Base-by-base conservation (phyloP, 2,113 vertebrate species). In the Plectropomus leopardus region DNA sequence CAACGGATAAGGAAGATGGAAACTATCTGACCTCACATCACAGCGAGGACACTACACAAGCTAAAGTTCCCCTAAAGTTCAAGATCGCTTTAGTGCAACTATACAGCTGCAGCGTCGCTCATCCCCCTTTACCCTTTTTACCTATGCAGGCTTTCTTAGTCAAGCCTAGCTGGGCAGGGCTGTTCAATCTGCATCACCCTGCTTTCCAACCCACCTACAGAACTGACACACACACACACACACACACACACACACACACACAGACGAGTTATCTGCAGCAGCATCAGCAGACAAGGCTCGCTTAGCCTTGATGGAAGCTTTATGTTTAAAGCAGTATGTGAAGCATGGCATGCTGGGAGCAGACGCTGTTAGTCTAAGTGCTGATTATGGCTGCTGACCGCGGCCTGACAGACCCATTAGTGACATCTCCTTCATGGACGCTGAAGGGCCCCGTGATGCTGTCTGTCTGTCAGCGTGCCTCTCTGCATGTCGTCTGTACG, bases 331-430 rank as follows among this genome's bases (percentile, higher is more conserved):
- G 72, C 59, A 42, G 72, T 32, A 42, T 75, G 76, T 28, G 83
- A 59, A 6, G 51, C 10, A 4, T 17, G 60, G 26, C 36, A 19
- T 7, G 63, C 76, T 40, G n/a, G 53, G 76, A 78, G 53, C 61
- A 72, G 63, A 55, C 55, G 57, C 78, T 78, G 80, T 86, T 86
- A 79, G 76, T 88, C 81, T 79, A 72, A 81, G 87, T 78, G 85
- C 82, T 84, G 76, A 90, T 88, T 83, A 90, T 61, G 19, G 82
- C 72, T 45, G 80, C 84, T 80, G 69, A 83, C 87, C 68, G 7
- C 19, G 6, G 74, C 70, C 83, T 82, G 87, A 91, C 71, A 85
- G 78, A 57, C 81, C 47, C 81, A 86, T 92, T 72, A 90, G 89
- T 85, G 89, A 76, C 81, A 82, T 84, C 69, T 81, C 65, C 68